Percentiles rank a stretch among this genome's conserved stretches.
Evolutionary conservation across 2,113 vertebrate genomes (phyloP).

Genomic region (Ondatra zibethicus): DNA sequence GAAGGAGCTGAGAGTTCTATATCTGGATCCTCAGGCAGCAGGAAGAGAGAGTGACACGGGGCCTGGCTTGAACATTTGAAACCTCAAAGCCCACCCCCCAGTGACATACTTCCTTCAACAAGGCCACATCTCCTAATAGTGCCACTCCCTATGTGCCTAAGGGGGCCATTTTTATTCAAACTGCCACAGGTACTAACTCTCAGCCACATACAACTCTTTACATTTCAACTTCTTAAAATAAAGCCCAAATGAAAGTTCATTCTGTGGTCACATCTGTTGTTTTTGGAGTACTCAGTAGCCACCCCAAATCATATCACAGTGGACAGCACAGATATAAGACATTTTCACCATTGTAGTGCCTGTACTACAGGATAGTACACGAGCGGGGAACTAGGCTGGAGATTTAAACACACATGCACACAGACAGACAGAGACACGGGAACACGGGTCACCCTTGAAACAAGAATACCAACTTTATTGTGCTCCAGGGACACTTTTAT

Average conservation of each 20-base stretch:
- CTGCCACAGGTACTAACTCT: not conserved
- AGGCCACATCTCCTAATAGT: not conserved
- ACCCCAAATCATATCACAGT: not conserved
- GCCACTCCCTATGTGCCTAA: not conserved
- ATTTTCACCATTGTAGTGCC: not conserved
- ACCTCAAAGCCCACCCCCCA: not conserved
- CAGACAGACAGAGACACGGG: too few relatives aligned
- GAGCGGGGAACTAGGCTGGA: too few relatives aligned
- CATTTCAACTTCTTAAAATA: not conserved
- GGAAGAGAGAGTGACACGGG: not conserved
- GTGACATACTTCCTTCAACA: not conserved
- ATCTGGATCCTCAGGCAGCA: not conserved
- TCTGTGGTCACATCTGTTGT: not conserved
- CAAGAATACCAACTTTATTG: too few relatives aligned
- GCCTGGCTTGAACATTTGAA: not conserved
- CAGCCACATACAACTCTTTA: not conserved
- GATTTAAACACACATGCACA: too few relatives aligned
- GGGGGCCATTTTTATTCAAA: not conserved
- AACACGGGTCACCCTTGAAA: too few relatives aligned
- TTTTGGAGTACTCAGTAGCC: not conserved
- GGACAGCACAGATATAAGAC: not conserved
- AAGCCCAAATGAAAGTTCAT: conserved; percentile 31
- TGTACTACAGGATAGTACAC: too few relatives aligned
- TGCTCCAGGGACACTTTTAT: too few relatives aligned
- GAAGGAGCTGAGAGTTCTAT: not conserved